These are phyloP conservation scores for Bubalus kerabau DNA, from an alignment of 2,113 vertebrate species.

Conservation along the genomic window DNA sequence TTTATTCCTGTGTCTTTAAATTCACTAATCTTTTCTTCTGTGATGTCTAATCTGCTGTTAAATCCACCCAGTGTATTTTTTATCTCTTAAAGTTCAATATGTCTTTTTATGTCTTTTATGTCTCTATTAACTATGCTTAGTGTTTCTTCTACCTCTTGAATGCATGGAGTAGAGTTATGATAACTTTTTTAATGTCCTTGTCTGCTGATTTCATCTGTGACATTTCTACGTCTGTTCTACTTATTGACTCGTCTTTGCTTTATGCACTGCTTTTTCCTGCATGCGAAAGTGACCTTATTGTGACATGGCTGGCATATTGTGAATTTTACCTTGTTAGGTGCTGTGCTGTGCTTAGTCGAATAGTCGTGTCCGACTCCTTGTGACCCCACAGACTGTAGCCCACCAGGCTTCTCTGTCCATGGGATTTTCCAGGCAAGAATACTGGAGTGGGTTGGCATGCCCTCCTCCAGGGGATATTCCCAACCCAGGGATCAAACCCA, in stretches of 20 bases:
- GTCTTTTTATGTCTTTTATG: neutral
- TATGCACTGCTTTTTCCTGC: neutral
- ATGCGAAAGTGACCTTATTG: neutral
- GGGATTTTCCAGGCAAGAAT: neutral
- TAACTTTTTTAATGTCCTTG: neutral
- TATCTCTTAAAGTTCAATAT: neutral
- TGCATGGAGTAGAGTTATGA: neutral
- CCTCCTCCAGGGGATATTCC: neutral
- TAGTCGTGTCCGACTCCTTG: neutral
- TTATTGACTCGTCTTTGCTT: neutral
- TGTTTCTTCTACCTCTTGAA: neutral
- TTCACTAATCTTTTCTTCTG: neutral
- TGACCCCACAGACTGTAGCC: neutral
- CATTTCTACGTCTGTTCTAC: neutral
- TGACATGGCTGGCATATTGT: neutral
- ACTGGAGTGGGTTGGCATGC: neutral
- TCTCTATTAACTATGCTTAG: neutral
- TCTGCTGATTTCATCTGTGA: neutral
- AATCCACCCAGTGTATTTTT: neutral
- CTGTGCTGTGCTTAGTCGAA: neutral
- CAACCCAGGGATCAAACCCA: neutral
- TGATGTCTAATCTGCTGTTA: neutral
- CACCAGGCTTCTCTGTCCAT: neutral
- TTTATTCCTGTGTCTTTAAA: neutral
- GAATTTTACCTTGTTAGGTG: neutral